A percentile compares a stretch with the other conserved stretches of the same genome.
These are phyloP conservation scores for Scaptodrosophila latifasciaeformis DNA, from an alignment of 2,888 invertebrate species.

Conservation along the genomic window DNA sequence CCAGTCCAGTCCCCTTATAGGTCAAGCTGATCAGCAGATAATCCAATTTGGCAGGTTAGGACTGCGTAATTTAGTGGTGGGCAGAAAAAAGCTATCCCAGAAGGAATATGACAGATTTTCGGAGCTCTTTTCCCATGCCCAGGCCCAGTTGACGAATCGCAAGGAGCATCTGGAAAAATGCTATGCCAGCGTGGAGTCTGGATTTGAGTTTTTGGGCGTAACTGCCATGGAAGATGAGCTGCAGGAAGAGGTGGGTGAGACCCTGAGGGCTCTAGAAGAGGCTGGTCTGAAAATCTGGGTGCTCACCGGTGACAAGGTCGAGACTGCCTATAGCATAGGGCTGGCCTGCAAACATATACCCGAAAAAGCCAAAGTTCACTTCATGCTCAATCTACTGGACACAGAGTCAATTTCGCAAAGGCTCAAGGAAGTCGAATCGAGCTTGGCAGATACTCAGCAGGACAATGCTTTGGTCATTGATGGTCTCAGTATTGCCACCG, in stretches of 20 bases:
- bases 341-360: constrained; percentile 84
- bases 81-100: constrained; percentile 80
- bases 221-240: constrained; percentile 92
- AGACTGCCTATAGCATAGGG: constrained; percentile 88
- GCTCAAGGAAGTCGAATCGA: constrained; percentile 78
- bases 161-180: constrained; percentile 51
- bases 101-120: constrained; percentile 81
- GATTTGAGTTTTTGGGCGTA: constrained; percentile 85
- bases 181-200: constrained; percentile 66
- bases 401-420: constrained; percentile 78
- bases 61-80: constrained; percentile 87
- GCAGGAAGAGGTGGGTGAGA: constrained; percentile 90
- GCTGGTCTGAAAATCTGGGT: constrained; percentile 93
- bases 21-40: constrained; percentile 76
- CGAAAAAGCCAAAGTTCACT: constrained; percentile 76
- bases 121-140: constrained; percentile 63
- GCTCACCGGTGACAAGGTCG: constrained; percentile 91
- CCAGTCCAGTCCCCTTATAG: constrained; percentile 68
- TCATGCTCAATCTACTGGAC: constrained; percentile 75
- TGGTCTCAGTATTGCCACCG: constrained; percentile 82
- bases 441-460: constrained; percentile 75
- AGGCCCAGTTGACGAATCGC: constrained; percentile 57
- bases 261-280: constrained; percentile 83
- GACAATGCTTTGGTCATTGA: constrained; percentile 85
- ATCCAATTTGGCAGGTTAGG: constrained; percentile 80